These are phyloP conservation scores for Pilophorus perplexus DNA, from an alignment of 2,888 invertebrate genomes.

Conservation along the genomic window DNA sequence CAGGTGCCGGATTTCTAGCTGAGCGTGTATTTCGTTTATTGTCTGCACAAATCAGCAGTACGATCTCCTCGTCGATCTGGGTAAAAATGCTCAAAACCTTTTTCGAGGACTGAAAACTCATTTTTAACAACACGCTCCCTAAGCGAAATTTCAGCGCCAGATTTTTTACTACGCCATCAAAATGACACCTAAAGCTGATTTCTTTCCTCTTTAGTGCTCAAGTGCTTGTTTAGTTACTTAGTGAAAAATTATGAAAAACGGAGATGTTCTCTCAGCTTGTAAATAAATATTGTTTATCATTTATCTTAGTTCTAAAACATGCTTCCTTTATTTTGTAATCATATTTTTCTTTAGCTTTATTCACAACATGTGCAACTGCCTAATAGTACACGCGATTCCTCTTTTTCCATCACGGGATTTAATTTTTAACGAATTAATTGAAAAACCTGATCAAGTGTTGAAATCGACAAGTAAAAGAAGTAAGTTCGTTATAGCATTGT, in stretches of 20 bases:
- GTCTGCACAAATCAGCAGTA: too few species aligned
- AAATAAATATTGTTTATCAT: slow-evolving; percentile 12
- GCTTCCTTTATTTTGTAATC: slow-evolving; percentile 31
- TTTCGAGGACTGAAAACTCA: too few species aligned
- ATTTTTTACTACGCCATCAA: too few species aligned
- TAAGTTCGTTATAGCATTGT: slow-evolving; percentile 14
- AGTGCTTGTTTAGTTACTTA: slow-evolving; percentile 21
- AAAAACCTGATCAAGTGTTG: slow-evolving; percentile 13
- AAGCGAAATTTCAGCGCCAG: too few species aligned
- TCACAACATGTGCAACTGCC: slow-evolving; percentile 35
- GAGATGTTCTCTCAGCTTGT: slow-evolving; percentile 5
- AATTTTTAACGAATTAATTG: slow-evolving; percentile 12
- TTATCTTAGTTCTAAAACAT: slow-evolving; percentile 21
- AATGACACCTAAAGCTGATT: too few species aligned
- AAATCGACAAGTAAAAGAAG: slow-evolving; percentile 9
- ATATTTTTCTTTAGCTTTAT: slow-evolving; percentile 17
- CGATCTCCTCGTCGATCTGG: too few species aligned
- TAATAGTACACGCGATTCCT: slow-evolving; percentile 25
- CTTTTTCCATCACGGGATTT: slow-evolving; percentile 3
- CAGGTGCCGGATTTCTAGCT: too few species aligned
- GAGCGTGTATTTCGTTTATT: too few species aligned
- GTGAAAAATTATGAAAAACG: not conserved
- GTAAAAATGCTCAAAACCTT: too few species aligned
- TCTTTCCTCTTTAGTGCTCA: slow-evolving; percentile 37
- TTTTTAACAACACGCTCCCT: too few species aligned